Base-by-base conservation (phyloP, 2,113 vertebrate genomes). In the Xiphorhynchus elegans region DNA sequence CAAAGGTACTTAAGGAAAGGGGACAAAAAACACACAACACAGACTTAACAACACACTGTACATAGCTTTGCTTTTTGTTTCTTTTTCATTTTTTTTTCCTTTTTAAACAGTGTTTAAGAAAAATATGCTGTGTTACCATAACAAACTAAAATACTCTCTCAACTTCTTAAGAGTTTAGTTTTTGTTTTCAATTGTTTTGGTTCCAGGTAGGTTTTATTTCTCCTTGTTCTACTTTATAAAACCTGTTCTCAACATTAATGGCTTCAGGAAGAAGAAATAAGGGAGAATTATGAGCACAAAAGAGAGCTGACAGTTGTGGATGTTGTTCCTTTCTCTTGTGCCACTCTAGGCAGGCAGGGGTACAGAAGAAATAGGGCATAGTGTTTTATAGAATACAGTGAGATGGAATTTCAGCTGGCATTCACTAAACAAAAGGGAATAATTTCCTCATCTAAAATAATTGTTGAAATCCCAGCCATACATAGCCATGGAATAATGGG, bases 41-140 rank as follows among this genome's bases (percentile, higher is more conserved):
- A 90, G 93, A 97, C 70, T 67, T 77, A 83, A 3, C 50, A 82
- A 97, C 93, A 87, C 17, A 12, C 42, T 79, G 66, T 72, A 90
- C 0, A 0, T 59, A 94, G 35, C 39, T 84, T 94, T 63, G 69
- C 24, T 69, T 73, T 44, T 62, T 68, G 44, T 31, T 26, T 53
- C 40, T 42, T 42, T 17, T 46, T 47, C 12, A 9, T 37, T 50
- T 50, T 49, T 33, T 50, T 69, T 56, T 11, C 1, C 4, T 85
- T 90, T 96, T 93, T 76, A 78, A 93, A 95, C 10, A 80, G 88
- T 90, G 91, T 91, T 81, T 97, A 97, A 94, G 91, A 97, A 63
- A 93, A 95, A 96, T 91, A 95, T 80, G 70, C 78, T 91, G 81
- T 95, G 55, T 87, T 95, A 94, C 85, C 78, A 59, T 94, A 94